Evolutionary conservation across 2,797 vertebrate genomes (phyloP), one percentile per base, ranked within the genome.

Genomic region (Protosalanx chinensis): DNA sequence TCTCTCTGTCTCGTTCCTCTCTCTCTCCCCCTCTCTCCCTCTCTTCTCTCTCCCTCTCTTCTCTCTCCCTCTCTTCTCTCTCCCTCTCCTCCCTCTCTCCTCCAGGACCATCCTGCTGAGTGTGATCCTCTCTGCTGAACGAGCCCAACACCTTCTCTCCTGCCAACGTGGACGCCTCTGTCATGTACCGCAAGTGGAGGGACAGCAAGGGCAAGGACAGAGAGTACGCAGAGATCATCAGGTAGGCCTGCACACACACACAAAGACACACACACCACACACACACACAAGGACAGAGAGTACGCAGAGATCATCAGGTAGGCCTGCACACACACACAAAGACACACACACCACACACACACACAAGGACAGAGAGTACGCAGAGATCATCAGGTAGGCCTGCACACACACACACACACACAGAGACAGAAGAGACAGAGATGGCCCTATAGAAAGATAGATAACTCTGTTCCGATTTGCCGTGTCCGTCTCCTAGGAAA

Each of bases 101-200:
- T 57, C 58, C 89, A 98, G 97, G 88, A 98, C 97, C 77, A 98
- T 99, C 78, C 93, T 98, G 62, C 93, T 98, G 81, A 98, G 96
- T 0, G 96, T 98, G 62, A 98, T 98, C 86, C n/a, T 98, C 97
- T 0, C 89, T 98, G 72, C 91, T 98, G 73, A 98, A 98, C 0
- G 97, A 98, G 76, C 97, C 97, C 62, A 98, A 98, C 93, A 98
- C 97, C 0, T 98, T 97, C 73, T 98, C 97, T 0, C 97, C 97
- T 0, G 97, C 97, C 80, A 98, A 98, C 0, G 97, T 98, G 68
- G 97, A 98, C 0, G 96, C 97, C 1, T 98, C 97, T 0, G 96
- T 98, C 83, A 98, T 98, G 97, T 98, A 98, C 90, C 91, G 97
- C 80, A 98, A 94, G 74, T 98, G 97, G 97, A 94, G 95, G 70